Base-by-base conservation (phyloP, 2,797 vertebrate species). In the Pterois miles region DNA sequence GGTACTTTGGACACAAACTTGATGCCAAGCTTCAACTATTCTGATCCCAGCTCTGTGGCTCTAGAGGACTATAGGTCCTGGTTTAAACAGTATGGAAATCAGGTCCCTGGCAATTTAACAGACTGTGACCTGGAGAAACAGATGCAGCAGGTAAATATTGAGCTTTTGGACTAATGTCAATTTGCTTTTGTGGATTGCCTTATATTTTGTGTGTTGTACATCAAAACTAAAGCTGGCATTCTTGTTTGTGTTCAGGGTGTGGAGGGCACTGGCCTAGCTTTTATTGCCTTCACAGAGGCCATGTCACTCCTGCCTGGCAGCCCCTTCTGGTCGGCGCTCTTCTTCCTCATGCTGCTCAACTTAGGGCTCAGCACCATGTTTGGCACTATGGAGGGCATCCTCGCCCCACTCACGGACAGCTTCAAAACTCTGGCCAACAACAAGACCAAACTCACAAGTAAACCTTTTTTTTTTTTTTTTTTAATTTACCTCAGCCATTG, bases 311-410 rank as follows among this genome's bases (percentile, higher is more conserved):
- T 97, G 25, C 96, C 97, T 0, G 95, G 91, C 5, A 96, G 96
- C 60, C 92, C 95, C 1, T 96, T 96, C 89, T 97, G 96, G 96
- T 96, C 96, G 0, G 78, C 93, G 0, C 83, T 97, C 33, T 97
- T 97, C 91, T 97, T 97, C 87, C 93, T 98, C 70, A 94, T 96
- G 96, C 88, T 96, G 82, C 94, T 97, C 76, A 95, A 93, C 66
- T 59, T 96, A 75, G 95, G 94, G 8, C 88, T 98, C 71, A 95
- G 94, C 89, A 95, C 95, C 59, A 95, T 94, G 92, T 93, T 97
- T 7, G 96, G 95, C 3, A 95, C 93, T 11, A 94, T 96, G 94
- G 96, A 97, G 53, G 96, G 96, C 29, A 95, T 97, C 88, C 88
- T 97, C 6, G 94, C 95, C 0, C 95, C 96, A 0, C 94, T 98